Evolutionary conservation across 2,797 vertebrate species (phyloP).

Genomic region (Oreochromis mossambicus): DNA sequence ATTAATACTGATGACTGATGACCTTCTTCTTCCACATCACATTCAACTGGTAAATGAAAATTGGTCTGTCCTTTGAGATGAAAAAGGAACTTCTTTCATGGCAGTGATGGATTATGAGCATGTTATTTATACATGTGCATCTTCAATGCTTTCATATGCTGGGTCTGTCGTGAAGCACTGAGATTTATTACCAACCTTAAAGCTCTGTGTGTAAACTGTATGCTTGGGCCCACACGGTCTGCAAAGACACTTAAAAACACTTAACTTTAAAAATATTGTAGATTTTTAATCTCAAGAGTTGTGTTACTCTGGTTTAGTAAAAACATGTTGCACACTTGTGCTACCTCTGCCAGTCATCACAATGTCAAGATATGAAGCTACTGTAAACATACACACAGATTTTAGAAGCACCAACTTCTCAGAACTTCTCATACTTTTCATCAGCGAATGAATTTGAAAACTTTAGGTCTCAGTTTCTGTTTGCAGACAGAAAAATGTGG

Average conservation of each 20-base stretch:
- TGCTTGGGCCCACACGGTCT: not conserved
- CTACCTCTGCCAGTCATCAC: not conserved
- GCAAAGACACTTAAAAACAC: not conserved
- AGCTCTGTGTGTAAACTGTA: not conserved
- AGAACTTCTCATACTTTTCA: fast-evolving
- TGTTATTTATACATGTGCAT: not conserved
- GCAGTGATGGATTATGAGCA: not conserved
- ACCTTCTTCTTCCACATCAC: not conserved
- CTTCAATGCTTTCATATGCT: not conserved
- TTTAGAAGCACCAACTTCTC: not conserved
- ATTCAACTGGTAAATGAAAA: fast-evolving
- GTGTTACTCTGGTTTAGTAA: not conserved
- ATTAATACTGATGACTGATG: fast-evolving
- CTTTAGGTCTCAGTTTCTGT: not conserved
- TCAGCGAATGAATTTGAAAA: not conserved
- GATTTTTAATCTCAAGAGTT: fast-evolving
- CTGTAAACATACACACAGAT: not conserved
- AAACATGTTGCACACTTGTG: fast-evolving
- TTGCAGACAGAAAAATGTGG: not conserved
- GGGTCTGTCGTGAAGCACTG: not conserved
- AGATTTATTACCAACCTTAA: not conserved
- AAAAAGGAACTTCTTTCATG: fast-evolving
- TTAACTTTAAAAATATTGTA: not conserved
- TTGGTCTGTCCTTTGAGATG: not conserved
- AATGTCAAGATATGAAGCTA: not conserved